Percentiles rank a stretch among this genome's conserved stretches.
Conservation (phyloP, 2,113 vertebrate species). For the Pangasianodon hypophthalmus region DNA sequence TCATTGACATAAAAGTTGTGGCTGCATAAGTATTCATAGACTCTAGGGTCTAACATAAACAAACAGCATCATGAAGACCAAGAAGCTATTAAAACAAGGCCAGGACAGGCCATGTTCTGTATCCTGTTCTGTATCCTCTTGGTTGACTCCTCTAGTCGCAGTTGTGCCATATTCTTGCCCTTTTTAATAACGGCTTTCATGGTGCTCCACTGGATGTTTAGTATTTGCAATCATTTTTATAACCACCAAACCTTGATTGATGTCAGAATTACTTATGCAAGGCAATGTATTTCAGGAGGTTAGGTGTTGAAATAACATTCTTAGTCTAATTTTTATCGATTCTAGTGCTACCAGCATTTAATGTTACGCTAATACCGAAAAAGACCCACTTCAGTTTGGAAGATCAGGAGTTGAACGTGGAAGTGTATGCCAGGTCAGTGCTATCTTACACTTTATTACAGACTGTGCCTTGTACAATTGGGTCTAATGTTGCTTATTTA, state of each 20-base stretch:
- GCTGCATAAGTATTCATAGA: neutral
- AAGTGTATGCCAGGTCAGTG: conserved; percentile 69
- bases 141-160: too few species aligned
- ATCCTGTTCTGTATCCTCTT: too few species aligned
- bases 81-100: too few species aligned
- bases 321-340: neutral
- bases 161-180: too few species aligned
- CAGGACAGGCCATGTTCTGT: too few species aligned
- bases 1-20: neutral
- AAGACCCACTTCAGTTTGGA: conserved; percentile 66
- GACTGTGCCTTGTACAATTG: too few species aligned
- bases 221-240: too few species aligned
- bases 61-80: too few species aligned
- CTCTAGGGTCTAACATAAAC: too few species aligned
- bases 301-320: neutral
- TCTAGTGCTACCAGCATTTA: conserved; percentile 77
- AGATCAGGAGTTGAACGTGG: conserved; percentile 62
- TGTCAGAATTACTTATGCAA: neutral
- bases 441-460: neutral
- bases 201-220: too few species aligned
- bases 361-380: conserved; percentile 70
- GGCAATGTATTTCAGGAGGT: neutral
- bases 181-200: too few species aligned
- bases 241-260: too few species aligned
- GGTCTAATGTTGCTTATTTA: neutral